Evolutionary conservation across 2,888 invertebrate species (phyloP).

Genomic region (Neria commutata): DNA sequence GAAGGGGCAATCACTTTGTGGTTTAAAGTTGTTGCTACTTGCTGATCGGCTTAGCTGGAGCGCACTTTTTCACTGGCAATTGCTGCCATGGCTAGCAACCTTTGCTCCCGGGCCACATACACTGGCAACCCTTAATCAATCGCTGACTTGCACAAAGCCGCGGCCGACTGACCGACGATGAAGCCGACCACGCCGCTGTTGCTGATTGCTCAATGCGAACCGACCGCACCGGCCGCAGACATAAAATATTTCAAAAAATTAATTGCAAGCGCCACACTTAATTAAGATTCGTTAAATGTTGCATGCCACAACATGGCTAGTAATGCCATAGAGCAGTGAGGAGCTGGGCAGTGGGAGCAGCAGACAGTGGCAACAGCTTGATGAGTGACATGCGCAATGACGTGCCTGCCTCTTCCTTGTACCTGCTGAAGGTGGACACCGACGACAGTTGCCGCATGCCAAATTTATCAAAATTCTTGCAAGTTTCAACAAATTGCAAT

Average conservation of each 20-base stretch:
- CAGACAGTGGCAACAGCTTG: too few relatives aligned
- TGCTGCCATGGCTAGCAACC: neutral
- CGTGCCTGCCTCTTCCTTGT: too few relatives aligned
- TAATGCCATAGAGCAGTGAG: neutral
- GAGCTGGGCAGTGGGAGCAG: too few relatives aligned
- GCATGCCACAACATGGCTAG: slow-evolving; percentile 2
- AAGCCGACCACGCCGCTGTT: neutral
- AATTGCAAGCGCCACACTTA: slow-evolving; percentile 12
- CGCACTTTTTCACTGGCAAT: too few relatives aligned
- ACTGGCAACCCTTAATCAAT: neutral
- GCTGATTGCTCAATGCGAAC: neutral
- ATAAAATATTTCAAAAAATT: slow-evolving; percentile 2
- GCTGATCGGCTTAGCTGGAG: too few relatives aligned
- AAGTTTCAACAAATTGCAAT: too few relatives aligned
- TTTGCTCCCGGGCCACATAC: neutral
- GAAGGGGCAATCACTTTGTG: too few relatives aligned
- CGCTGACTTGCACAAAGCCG: neutral
- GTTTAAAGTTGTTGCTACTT: neutral
- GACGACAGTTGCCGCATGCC: too few relatives aligned
- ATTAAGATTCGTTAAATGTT: slow-evolving; percentile 13
- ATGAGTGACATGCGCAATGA: too few relatives aligned
- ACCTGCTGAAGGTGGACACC: too few relatives aligned
- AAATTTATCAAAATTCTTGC: too few relatives aligned
- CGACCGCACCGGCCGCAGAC: neutral
- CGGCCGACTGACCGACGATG: neutral